Base-by-base conservation (phyloP, 2,888 invertebrate species). In the Heliconius aoede region DNA sequence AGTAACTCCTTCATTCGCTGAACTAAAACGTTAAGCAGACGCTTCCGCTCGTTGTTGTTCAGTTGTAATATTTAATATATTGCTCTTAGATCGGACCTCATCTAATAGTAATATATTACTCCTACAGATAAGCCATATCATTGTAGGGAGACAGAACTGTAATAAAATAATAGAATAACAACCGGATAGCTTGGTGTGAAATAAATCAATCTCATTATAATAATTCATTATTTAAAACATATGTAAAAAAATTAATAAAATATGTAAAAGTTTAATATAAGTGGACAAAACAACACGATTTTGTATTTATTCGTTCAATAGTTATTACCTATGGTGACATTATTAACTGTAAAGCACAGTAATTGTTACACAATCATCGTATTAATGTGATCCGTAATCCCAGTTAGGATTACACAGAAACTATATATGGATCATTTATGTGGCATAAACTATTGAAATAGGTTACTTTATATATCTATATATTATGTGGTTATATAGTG, bases 351-450 rank as follows among this genome's bases (percentile, higher is more conserved):
- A 58, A 71, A 36, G 32, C 36, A 60, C 36, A 26, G 71, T 74
- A 67, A 74, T 40, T 55, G 24, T 58, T 65, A 64, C 4, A 55
- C 58, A 55, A 67, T 74, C 67, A 67, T 28, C 32, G 51, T 65
- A 60, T 68, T 74, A 40, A 46, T 61, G 28, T 51, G 55, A 60
- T 68, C 67, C 67, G 15, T 75, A 71, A 64, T 62, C 62, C 51
- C 24, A 61, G 61, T 68, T 51, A 64, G 62, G 62, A 75, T 64
- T 64, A 71, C 36, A 32, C 30, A 74, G 60, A 28, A 71, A 68
- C 28, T 71, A 55, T 51, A 64, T 64, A 58, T 64, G 26, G 64
- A 71, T 55, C 18, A 61, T 40, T 60, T 58, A 68, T 71, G 62
- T 40, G 21, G 11, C 21, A 26, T 64, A 61, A 61, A 68, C 68